These are phyloP conservation scores for Cataglyphis hispanica DNA, from an alignment of 1,140 invertebrate genomes.

Conservation along the genomic window DNA sequence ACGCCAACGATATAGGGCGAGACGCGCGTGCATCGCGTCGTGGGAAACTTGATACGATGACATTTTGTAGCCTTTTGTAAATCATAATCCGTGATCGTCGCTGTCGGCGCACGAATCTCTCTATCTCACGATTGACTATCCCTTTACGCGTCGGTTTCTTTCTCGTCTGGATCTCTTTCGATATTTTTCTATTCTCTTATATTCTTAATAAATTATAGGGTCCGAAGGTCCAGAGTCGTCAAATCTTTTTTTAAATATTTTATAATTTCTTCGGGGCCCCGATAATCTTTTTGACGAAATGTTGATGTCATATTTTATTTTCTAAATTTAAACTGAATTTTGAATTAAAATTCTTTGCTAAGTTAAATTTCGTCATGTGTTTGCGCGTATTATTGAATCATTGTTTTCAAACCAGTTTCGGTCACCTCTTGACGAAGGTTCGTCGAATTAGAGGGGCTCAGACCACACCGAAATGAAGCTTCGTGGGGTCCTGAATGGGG, in stretches of 20 bases:
- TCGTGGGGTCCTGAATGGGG: slow-evolving; percentile 35
- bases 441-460: slow-evolving; percentile 9
- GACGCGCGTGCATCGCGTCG: slow-evolving; percentile 13
- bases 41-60: slow-evolving; percentile 68
- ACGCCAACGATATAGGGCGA: neutral
- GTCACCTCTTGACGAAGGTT: neutral
- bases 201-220: slow-evolving; percentile 28
- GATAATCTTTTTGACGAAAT: neutral
- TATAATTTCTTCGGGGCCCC: neutral
- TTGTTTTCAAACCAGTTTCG: neutral
- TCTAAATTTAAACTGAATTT: neutral
- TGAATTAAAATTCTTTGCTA: neutral
- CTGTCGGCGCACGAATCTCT: slow-evolving; percentile 68
- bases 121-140: slow-evolving; percentile 59
- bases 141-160: slow-evolving; percentile 32
- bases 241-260: neutral
- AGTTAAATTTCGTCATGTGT: neutral
- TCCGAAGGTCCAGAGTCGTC: neutral
- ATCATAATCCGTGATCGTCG: slow-evolving; percentile 75
- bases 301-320: neutral
- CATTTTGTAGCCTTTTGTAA: slow-evolving; percentile 76
- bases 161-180: neutral
- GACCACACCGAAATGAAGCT: slow-evolving; percentile 1
- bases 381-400: neutral
- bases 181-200: neutral